phyloP scores from a whole-genome alignment of 2,113 vertebrate species.

The Paratilapia polleni region DNA sequence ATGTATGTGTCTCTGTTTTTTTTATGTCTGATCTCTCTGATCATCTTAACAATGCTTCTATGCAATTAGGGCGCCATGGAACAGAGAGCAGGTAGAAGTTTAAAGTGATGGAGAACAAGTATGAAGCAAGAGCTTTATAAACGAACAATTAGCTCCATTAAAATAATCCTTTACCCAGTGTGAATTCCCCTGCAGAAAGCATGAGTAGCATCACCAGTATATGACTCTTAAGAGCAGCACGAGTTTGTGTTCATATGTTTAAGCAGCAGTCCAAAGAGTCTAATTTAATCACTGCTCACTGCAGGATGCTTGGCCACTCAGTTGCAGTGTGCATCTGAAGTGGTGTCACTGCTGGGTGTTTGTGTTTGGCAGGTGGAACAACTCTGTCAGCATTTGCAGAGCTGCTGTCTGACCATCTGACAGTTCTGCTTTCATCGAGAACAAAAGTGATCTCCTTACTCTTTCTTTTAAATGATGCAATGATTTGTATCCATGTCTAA shows the following conservation, averaged over 20 bases:
- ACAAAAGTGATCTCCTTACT: slow-evolving; percentile 3
- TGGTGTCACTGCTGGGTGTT: background rate
- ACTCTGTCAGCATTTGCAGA: slow-evolving; percentile 42
- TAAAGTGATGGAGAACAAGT: slow-evolving; percentile 11
- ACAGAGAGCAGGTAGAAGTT: slow-evolving; percentile 18
- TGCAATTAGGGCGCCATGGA: background rate
- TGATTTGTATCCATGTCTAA: slow-evolving; percentile 7
- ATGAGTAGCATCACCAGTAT: slow-evolving; percentile 15
- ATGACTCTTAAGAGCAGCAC: background rate
- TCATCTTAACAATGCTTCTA: background rate
- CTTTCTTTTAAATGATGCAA: background rate
- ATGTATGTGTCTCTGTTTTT: slow-evolving; percentile 1
- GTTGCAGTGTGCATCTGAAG: background rate
- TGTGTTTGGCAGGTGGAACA: slow-evolving; percentile 43
- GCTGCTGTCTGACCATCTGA: slow-evolving; percentile 41
- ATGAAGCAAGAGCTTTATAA: slow-evolving; percentile 1
- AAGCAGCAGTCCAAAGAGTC: slow-evolving; percentile 31
- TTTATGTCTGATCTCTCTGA: slow-evolving; percentile 14
- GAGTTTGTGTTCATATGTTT: slow-evolving; percentile 17
- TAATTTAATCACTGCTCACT: slow-evolving; percentile 59
- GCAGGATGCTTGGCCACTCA: slow-evolving; percentile 6
- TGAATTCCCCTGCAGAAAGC: background rate
- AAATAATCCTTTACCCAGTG: slow-evolving; percentile 22
- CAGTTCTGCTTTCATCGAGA: slow-evolving; percentile 38
- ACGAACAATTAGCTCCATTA: slow-evolving; percentile 26